Percentiles rank a stretch among this genome's conserved stretches.
Evolutionary conservation across 2,113 vertebrate species (phyloP).

Genomic region (Pandion haliaetus): DNA sequence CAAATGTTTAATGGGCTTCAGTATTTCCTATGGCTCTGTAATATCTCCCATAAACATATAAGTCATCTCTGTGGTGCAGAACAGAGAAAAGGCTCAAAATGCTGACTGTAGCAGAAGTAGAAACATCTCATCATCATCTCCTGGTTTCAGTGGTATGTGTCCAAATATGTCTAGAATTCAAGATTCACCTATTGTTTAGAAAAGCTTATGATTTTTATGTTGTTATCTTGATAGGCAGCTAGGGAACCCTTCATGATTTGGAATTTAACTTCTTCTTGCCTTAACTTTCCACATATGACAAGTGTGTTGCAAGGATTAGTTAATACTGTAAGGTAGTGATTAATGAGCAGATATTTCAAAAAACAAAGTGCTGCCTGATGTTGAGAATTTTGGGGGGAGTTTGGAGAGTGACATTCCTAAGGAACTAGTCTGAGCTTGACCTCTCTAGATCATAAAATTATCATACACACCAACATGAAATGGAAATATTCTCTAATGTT

Average conservation of each 20-base stretch:
- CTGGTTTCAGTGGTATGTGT: background rate
- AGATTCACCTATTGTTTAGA: background rate
- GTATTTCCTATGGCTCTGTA: background rate
- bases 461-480: background rate
- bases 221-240: background rate
- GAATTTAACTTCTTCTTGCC: background rate
- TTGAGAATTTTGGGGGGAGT: background rate
- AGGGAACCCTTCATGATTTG: background rate
- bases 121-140: background rate
- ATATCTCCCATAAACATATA: background rate
- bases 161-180: background rate
- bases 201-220: background rate
- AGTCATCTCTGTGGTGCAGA: background rate
- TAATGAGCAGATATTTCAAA: background rate
- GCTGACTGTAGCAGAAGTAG: background rate
- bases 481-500: background rate
- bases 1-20: background rate
- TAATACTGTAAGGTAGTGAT: background rate
- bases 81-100: background rate
- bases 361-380: background rate
- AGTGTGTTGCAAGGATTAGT: background rate
- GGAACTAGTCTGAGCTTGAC: constrained; percentile 17
- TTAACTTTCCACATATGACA: background rate
- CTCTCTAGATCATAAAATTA: background rate
- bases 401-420: background rate